phyloP scores from a whole-genome alignment of 2,797 vertebrate genomes.

The Tapirus indicus region DNA sequence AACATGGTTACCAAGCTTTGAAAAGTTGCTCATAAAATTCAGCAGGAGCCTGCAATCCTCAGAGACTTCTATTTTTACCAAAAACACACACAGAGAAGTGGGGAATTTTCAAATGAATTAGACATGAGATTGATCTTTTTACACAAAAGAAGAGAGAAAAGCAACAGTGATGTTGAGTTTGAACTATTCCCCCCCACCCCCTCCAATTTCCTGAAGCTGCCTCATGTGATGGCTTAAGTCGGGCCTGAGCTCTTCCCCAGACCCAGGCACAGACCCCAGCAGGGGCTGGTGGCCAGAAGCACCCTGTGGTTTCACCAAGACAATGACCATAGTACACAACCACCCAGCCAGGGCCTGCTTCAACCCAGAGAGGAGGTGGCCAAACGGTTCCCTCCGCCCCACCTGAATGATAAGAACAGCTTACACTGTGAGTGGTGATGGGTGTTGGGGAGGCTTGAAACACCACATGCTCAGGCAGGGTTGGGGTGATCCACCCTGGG shows the following conservation, averaged over 20 bases:
- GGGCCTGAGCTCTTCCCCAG: not conserved
- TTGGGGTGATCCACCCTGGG: not conserved
- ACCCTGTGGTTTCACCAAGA: not conserved
- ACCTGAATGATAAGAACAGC: not conserved
- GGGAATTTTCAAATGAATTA: slow-evolving; percentile 83
- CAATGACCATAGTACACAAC: not conserved
- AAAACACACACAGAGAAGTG: slow-evolving; percentile 80
- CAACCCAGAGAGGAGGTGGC: not conserved
- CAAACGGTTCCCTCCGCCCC: not conserved
- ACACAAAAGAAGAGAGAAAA: slow-evolving; percentile 71
- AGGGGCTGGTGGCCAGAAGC: not conserved
- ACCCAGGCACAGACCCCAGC: not conserved
- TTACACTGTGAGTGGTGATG: not conserved
- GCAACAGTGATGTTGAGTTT: not conserved
- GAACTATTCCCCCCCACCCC: not conserved
- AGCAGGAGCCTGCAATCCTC: slow-evolving; percentile 78
- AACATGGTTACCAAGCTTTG: slow-evolving; percentile 75
- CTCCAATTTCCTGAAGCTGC: not conserved
- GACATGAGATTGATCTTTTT: slow-evolving; percentile 83
- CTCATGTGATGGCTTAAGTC: not conserved
- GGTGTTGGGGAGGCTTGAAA: not conserved
- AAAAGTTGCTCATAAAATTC: slow-evolving; percentile 82
- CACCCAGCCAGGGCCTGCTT: not conserved
- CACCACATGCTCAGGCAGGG: not conserved
- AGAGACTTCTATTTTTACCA: slow-evolving; percentile 85